Evolutionary conservation across 2,797 vertebrate genomes (phyloP).

Genomic region (Phoxinus dragarum): DNA sequence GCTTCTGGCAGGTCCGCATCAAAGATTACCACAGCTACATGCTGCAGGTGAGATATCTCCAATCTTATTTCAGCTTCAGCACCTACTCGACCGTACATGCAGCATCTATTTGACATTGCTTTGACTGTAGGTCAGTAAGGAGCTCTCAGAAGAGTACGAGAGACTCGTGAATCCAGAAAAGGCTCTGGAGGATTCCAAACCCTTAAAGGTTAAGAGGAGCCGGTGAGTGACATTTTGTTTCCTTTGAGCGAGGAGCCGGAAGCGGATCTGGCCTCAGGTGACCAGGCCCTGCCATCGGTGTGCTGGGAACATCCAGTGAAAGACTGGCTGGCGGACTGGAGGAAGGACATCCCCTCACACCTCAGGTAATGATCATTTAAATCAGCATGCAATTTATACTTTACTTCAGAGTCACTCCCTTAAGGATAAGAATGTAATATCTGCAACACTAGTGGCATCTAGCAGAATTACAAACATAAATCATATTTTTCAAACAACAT

Average conservation of each 20-base stretch:
- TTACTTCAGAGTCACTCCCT: too few species aligned
- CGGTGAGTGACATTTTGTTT: constrained; percentile 91
- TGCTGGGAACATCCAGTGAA: constrained; percentile 88
- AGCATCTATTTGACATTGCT: neutral
- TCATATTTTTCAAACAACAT: too few species aligned
- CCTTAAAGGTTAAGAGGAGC: constrained; percentile 93
- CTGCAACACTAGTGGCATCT: too few species aligned
- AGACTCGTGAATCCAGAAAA: constrained; percentile 96
- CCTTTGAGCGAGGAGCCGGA: constrained; percentile 93
- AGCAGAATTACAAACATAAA: too few species aligned
- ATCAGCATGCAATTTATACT: neutral
- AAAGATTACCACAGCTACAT: constrained; percentile 98
- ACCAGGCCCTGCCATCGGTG: constrained; percentile 91
- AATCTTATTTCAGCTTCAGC: neutral
- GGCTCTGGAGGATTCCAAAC: constrained; percentile 91
- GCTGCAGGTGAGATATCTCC: constrained; percentile 86
- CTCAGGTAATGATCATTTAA: constrained; percentile 77
- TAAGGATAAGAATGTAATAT: too few species aligned
- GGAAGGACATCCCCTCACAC: constrained; percentile 89
- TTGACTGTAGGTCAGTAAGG: constrained; percentile 88
- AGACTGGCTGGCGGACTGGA: constrained; percentile 89
- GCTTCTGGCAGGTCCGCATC: constrained; percentile 97
- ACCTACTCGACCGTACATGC: neutral
- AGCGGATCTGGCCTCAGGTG: constrained; percentile 89
- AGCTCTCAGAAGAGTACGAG: constrained; percentile 96